Evolutionary conservation across 1,140 invertebrate species (phyloP), one percentile per base, ranked within the genome.

Genomic region (Hyposmocoma kahamanoa): DNA sequence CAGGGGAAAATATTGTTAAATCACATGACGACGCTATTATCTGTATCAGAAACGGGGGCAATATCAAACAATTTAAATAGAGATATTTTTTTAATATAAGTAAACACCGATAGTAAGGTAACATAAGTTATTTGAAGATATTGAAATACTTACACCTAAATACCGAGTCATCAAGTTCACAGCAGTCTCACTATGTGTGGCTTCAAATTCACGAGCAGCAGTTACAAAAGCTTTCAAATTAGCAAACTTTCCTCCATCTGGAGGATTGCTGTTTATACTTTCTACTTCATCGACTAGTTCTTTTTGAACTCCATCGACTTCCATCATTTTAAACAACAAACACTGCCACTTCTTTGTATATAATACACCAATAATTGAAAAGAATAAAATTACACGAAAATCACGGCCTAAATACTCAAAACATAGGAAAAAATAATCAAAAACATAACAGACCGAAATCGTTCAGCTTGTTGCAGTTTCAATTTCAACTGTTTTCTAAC

Each of bases 161-260:
- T 78, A 76, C 32, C 77, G 68, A 38, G 69, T 87, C 80, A 87
- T 80, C 30, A 84, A 59, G 67, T 78, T 83, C 30, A 84, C 54
- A 52, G 79, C 69, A 46, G 73, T 61, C 60, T 87, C 83, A 59
- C 77, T 86, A 41, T 85, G 83, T 15, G 83, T 84, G 22, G 80
- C 74, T 49, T 84, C 79, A 60, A 84, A 86, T 56, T 87, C 82
- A 41, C 84, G 67, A 20, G 84, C 79, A 41, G 74, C 69, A 60
- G 58, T 78, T 30, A 85, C 80, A 67, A 87, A 87, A 39, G 75
- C 73, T 51, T 85, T 87, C 60, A 86, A 71, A 64, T 82, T 72
- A 26, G 58, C 42, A 62, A 82, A 85, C 50, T 85, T 87, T 38
- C 74, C 62, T 54, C 58, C 65, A 24, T 87, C 84, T 1, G 59